Evolutionary conservation across 2,113 vertebrate species (phyloP).

Genomic region (Jacana jacana): DNA sequence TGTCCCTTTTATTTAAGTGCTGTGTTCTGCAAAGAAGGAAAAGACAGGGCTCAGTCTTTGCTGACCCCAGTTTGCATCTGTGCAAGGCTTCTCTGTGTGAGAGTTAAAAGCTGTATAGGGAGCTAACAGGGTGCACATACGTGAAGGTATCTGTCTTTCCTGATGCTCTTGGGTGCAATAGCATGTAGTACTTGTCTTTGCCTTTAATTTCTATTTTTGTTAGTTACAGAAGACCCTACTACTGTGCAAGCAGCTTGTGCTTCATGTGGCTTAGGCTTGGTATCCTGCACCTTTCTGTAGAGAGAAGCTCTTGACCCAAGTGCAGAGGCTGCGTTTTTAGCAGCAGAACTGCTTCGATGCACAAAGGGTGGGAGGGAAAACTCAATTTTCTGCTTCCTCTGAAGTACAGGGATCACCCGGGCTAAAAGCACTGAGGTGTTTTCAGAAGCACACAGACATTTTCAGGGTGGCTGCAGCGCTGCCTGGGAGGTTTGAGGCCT

Average conservation of each 20-base stretch:
- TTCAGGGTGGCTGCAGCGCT: not conserved
- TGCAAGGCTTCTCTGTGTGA: not conserved
- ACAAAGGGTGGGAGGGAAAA: fast-evolving
- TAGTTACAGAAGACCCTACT: not conserved
- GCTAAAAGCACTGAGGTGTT: not conserved
- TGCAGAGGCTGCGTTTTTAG: fast-evolving
- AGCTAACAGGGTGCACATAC: not conserved
- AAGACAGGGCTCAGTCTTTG: not conserved
- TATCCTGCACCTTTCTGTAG: not conserved
- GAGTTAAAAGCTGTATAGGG: not conserved
- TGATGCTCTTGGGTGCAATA: not conserved
- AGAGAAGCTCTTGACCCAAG: not conserved
- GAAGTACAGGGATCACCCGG: not conserved
- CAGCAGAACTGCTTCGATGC: fast-evolving
- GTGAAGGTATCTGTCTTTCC: not conserved
- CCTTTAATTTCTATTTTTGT: not conserved
- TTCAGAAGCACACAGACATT: not conserved
- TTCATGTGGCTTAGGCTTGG: not conserved
- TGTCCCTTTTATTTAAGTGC: not conserved
- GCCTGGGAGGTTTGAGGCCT: not conserved
- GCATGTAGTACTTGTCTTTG: not conserved
- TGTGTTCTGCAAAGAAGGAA: not conserved
- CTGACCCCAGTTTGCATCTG: fast-evolving
- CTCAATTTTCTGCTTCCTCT: not conserved
- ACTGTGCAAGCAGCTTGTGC: not conserved